A percentile compares a stretch with the other conserved stretches of the same genome.
phyloP scores from a whole-genome alignment of 2,797 vertebrate species.

The Craterocephalus amniculus region DNA sequence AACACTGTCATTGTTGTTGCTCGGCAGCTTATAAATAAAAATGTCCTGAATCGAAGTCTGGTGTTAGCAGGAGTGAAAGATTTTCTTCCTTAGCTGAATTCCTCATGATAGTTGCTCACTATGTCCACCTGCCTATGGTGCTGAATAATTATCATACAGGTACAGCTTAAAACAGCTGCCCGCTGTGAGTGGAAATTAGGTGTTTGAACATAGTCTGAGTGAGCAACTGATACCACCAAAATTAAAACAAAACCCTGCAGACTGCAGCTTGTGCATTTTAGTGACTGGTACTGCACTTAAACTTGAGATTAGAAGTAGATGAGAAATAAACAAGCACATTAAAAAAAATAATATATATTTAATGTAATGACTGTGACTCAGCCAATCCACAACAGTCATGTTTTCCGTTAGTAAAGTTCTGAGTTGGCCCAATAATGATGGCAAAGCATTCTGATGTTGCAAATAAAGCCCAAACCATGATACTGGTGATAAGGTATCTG shows the following conservation, averaged over 20 bases:
- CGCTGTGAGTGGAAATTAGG: slow-evolving; percentile 14
- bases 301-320: not conserved
- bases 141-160: not conserved
- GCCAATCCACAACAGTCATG: not conserved
- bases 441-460: not conserved
- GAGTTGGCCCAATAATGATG: not conserved
- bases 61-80: not conserved
- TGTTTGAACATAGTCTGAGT: not conserved
- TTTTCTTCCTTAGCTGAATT: not conserved
- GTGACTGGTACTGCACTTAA: not conserved
- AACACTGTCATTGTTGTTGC: too few species aligned
- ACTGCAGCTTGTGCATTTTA: not conserved
- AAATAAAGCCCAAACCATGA: not conserved
- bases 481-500: too few species aligned
- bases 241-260: not conserved
- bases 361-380: not conserved
- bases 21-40: too few species aligned
- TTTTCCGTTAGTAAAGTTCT: not conserved
- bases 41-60: not conserved
- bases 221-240: slow-evolving; percentile 3
- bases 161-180: slow-evolving; percentile 9
- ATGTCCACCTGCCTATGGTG: not conserved
- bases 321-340: not conserved
- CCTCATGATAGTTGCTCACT: not conserved
- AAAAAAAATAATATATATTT: not conserved